Evolutionary conservation across 2,888 invertebrate species (phyloP).

Genomic region (Halictus quadricinctus): DNA sequence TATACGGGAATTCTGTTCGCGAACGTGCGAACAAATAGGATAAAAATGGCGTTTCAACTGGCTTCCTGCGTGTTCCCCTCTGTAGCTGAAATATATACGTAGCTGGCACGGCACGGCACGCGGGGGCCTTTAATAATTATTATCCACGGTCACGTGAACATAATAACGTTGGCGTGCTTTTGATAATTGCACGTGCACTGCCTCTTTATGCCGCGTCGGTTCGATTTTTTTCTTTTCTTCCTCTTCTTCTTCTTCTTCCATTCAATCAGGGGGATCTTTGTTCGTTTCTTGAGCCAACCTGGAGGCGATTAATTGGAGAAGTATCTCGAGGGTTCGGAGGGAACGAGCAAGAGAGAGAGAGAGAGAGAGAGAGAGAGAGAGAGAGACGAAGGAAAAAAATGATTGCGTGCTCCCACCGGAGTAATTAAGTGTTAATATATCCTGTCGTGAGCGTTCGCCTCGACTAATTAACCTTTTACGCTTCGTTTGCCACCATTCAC

Average conservation of each 20-base stretch:
- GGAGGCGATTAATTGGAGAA: conserved; percentile 43
- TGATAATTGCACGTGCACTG: conserved; percentile 55
- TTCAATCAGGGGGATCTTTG: conserved; percentile 59
- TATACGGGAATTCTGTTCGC: conserved; percentile 50
- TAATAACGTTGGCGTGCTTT: conserved; percentile 53
- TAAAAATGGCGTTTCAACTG: conserved; percentile 47
- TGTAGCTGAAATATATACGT: conserved; percentile 31
- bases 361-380: background rate
- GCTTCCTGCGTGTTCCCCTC: conserved; percentile 22
- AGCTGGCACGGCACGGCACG: conserved; percentile 9
- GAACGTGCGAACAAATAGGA: conserved; percentile 47
- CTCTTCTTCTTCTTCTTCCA: conserved; percentile 3
- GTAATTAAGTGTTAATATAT: conserved; percentile 49
- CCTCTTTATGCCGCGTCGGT: conserved; percentile 36
- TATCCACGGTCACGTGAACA: conserved; percentile 64
- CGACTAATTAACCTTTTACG: conserved; percentile 35
- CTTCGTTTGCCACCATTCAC: conserved; percentile 44
- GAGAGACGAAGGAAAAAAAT: background rate
- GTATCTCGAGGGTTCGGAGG: conserved; percentile 5
- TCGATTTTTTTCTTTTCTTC: background rate
- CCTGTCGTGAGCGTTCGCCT: conserved; percentile 27
- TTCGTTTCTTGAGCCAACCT: conserved; percentile 46
- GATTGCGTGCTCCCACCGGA: conserved; percentile 31
- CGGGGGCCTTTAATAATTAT: conserved; percentile 60
- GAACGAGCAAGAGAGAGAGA: background rate